Base-by-base conservation (phyloP, 2,888 invertebrate genomes). In the Andrena minutula region DNA sequence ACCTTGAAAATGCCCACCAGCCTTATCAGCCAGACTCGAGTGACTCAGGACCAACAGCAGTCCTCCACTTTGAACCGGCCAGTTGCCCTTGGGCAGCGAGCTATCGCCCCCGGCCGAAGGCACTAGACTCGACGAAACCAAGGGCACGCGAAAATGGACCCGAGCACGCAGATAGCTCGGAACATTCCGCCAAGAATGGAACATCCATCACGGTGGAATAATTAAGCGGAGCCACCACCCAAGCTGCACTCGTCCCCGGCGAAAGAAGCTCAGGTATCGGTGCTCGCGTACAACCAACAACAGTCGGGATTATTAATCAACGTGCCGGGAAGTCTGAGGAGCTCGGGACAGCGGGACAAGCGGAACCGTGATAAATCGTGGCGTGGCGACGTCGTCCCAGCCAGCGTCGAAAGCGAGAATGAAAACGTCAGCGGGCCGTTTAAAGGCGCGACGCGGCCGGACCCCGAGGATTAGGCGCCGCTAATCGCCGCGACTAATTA, bases 241-340 rank as follows among this genome's bases (percentile, higher is more conserved):
- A 90, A 78, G 88, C 83, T 80, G 87, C 82, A 79, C 87, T 53
- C 47, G 82, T 90, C 85, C 86, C 75, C 80, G 83, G 84, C 82
- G 74, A 85, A 68, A 78, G 86, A 76, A 41, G 23, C 23, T 72
- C 79, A 70, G 74, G 87, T 88, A 90, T 85, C 88, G 87, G 84
- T 87, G 82, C 81, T 10, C 23, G 41, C 69, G 84, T 86, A 82
- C 75, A 74, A 78, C 82, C 84, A 66, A 73, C 63, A 71, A 68
- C 56, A 69, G 84, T 78, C 79, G 80, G 87, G 85, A 88, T 87
- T 90, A 91, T 91, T 90, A 90, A 91, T 91, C 90, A 91, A 88
- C 87, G 88, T 86, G 86, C 82, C 80, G 80, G 84, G 82, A 41
- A 83, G 75, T 82, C 83, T 79, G 75, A 77, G 66, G 30, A 26